These are phyloP conservation scores for Dynastes hyllus DNA, from an alignment of 2,888 invertebrate genomes.

Conservation along the genomic window DNA sequence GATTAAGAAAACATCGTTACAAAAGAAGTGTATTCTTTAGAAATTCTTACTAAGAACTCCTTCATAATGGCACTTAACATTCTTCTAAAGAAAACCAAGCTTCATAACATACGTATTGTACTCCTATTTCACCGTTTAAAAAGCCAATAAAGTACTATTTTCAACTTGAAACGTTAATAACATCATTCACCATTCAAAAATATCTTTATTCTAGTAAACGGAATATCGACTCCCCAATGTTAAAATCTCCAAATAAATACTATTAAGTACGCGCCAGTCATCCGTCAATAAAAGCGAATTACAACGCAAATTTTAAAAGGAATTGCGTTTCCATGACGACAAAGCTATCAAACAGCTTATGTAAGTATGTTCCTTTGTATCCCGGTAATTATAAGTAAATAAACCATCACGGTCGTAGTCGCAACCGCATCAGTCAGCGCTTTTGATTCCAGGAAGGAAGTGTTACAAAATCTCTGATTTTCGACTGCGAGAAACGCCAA, in stretches of 20 bases:
- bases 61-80: too few species aligned
- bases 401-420: background rate
- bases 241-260: constrained; percentile 7
- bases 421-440: too few species aligned
- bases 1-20: too few species aligned
- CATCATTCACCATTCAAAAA: background rate
- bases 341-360: background rate
- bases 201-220: background rate
- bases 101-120: too few species aligned
- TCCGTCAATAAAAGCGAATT: constrained; percentile 4
- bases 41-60: too few species aligned
- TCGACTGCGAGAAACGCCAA: background rate
- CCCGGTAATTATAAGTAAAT: constrained; percentile 8
- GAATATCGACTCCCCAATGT: background rate
- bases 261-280: too few species aligned
- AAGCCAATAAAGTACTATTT: too few species aligned
- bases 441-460: background rate
- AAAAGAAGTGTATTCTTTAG: too few species aligned
- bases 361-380: constrained; percentile 8
- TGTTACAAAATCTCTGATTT: constrained; percentile 1
- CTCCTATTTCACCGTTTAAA: too few species aligned
- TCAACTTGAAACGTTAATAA: background rate
- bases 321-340: constrained; percentile 1
- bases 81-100: too few species aligned
- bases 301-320: background rate